Evolutionary conservation across 2,113 vertebrate species (phyloP), one percentile per base, ranked within the genome.

Genomic region (Orientallactaga bullata): DNA sequence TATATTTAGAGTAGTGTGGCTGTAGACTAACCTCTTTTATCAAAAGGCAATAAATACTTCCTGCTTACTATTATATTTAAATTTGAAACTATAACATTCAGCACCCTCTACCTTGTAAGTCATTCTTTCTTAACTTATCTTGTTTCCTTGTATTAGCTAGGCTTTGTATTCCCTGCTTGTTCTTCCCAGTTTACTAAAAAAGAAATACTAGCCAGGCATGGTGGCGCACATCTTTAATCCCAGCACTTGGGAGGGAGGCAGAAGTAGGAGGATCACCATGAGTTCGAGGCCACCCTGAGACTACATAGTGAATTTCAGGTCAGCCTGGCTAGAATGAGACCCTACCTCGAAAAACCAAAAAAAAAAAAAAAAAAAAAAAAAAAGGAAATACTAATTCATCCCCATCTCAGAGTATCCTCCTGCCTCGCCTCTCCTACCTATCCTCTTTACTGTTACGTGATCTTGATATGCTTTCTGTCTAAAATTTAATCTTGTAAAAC

Each of bases 171-270:
- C 17, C 66, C 61, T 76, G 51, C 35, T 93, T 86, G 5, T 93
- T 72, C 55, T 88, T 94, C 16, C n/a, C 84, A 60, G 91, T 90
- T 88, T 96, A 6, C 60, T 83, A 85, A 26, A n/a, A n/a, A n/a
- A n/a, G n/a, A n/a, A n/a, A n/a, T n/a, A n/a, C n/a, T n/a, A n/a
- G n/a, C n/a, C n/a, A n/a, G n/a, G n/a, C n/a, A n/a, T n/a, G n/a
- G n/a, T n/a, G n/a, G n/a, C n/a, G n/a, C n/a, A n/a, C n/a, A n/a
- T n/a, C n/a, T n/a, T n/a, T n/a, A n/a, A n/a, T n/a, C n/a, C n/a
- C n/a, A n/a, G n/a, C n/a, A n/a, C n/a, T n/a, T n/a, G n/a, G n/a
- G n/a, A n/a, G n/a, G n/a, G n/a, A n/a, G n/a, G n/a, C n/a, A n/a
- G n/a, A n/a, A n/a, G n/a, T n/a, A n/a, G n/a, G n/a, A n/a, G n/a